Conservation (phyloP, 2,797 vertebrate species). For the Pogoniulus pusillus region DNA sequence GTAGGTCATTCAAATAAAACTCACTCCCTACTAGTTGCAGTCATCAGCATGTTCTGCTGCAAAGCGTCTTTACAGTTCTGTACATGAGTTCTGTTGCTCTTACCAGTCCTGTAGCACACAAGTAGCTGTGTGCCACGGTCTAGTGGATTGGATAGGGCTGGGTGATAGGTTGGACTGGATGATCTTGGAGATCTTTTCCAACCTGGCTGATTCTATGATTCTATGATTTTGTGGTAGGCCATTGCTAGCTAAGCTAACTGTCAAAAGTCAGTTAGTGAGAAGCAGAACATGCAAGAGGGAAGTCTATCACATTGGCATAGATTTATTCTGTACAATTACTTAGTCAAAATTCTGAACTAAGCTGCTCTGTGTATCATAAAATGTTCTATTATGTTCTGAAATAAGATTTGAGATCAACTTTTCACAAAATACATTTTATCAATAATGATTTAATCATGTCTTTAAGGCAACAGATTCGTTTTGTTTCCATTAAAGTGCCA, state of each 20-base stretch:
- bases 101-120: not conserved
- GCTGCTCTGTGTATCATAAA: not conserved
- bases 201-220: too few species aligned
- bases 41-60: not conserved
- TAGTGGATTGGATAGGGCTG: too few species aligned
- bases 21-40: not conserved
- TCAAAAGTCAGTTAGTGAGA: not conserved
- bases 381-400: not conserved
- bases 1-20: not conserved
- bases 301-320: not conserved
- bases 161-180: too few species aligned
- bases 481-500: not conserved
- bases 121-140: not conserved
- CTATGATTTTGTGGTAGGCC: not conserved
- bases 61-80: not conserved
- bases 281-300: not conserved
- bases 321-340: not conserved
- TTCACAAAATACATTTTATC: not conserved
- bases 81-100: not conserved
- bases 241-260: not conserved
- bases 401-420: not conserved
- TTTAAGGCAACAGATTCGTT: not conserved
- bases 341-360: not conserved
- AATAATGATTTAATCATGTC: not conserved
- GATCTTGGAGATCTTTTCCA: too few species aligned